A percentile compares a stretch with the other conserved stretches of the same genome.
These are phyloP conservation scores for Scalopus aquaticus DNA, from an alignment of 2,113 vertebrate genomes.

Conservation along the genomic window DNA sequence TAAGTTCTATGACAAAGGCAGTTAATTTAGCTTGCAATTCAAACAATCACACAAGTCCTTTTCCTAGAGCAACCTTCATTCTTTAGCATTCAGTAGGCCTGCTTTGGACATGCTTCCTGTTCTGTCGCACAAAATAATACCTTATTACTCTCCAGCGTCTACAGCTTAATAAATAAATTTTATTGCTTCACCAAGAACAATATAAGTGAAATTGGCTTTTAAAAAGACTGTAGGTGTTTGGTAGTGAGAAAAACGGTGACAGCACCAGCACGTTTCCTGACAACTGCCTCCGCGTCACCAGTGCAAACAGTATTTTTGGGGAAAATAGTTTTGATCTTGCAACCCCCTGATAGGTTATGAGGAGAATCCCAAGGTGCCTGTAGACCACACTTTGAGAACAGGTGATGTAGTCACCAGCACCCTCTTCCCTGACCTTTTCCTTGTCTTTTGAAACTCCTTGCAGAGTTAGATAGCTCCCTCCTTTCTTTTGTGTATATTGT, in stretches of 20 bases:
- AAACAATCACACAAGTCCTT: neutral
- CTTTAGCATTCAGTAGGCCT: neutral
- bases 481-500: neutral
- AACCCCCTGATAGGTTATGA: neutral
- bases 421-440: neutral
- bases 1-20: neutral
- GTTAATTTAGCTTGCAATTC: constrained; percentile 60
- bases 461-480: neutral
- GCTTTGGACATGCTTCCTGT: neutral
- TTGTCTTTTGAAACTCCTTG: constrained; percentile 24
- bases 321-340: neutral
- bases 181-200: neutral
- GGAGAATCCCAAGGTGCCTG: neutral
- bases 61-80: neutral
- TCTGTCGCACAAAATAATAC: constrained; percentile 9
- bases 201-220: neutral
- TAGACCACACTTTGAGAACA: neutral
- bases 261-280: neutral
- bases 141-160: neutral
- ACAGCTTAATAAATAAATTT: neutral
- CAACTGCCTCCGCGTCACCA: neutral
- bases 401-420: neutral
- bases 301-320: constrained; percentile 1
- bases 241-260: neutral
- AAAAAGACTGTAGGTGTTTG: neutral